A percentile compares a stretch with the other conserved stretches of the same genome.
These are phyloP conservation scores for Heterocephalus glaber DNA, from an alignment of 2,113 vertebrate species.

Conservation along the genomic window DNA sequence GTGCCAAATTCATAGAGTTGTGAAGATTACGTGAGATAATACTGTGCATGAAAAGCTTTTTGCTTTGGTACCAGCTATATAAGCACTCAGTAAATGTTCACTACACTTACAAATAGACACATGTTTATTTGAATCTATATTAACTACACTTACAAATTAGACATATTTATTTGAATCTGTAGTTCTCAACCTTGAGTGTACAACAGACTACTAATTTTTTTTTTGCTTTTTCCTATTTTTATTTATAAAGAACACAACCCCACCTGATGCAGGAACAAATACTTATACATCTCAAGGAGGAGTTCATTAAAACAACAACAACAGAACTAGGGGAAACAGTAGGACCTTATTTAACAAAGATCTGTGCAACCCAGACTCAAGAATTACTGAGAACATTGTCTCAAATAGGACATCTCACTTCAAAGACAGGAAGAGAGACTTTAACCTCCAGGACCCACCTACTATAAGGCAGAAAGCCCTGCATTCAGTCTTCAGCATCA, in stretches of 20 bases:
- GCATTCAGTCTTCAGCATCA: conserved; percentile 85
- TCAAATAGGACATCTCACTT: conserved; percentile 44
- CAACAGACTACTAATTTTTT: too few relatives aligned
- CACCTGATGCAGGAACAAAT: conserved; percentile 41
- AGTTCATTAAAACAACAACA: neutral
- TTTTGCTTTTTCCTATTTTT: conserved; percentile 67
- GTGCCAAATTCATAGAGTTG: neutral
- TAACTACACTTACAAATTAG: neutral
- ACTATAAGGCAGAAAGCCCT: neutral
- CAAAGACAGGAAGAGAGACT: conserved; percentile 48
- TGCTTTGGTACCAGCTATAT: neutral
- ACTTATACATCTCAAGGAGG: conserved; percentile 17
- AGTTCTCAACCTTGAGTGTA: neutral
- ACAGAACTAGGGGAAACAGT: neutral
- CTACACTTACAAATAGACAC: neutral
- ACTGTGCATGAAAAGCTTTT: neutral
- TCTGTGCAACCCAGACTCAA: neutral
- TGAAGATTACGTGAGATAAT: conserved; percentile 4
- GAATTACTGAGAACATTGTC: neutral
- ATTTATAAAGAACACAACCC: conserved; percentile 77
- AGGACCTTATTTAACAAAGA: neutral
- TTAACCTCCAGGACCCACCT: neutral
- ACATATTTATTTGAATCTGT: neutral
- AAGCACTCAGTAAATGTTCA: neutral
- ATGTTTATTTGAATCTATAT: neutral